Evolutionary conservation across 1,140 invertebrate genomes (phyloP), one percentile per base, ranked within the genome.

Genomic region (Drosophila repletoides): DNA sequence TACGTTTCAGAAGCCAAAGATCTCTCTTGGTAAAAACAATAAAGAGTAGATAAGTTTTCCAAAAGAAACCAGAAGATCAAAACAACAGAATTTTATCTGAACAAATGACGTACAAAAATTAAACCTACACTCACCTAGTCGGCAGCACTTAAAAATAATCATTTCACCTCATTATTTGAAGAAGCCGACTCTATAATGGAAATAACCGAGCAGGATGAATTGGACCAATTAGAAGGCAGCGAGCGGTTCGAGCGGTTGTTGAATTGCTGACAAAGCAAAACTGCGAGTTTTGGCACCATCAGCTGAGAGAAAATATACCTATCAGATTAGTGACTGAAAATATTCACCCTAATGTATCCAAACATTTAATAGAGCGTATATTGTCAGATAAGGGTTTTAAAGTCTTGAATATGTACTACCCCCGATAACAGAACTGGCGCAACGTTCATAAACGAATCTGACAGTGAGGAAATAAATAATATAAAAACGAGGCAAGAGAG

Each of bases 211-310:
- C n/a, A n/a, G n/a, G n/a, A n/a, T n/a, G n/a, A n/a, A n/a, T n/a
- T n/a, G n/a, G n/a, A n/a, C n/a, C n/a, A n/a, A n/a, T n/a, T n/a
- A n/a, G n/a, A n/a, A n/a, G n/a, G n/a, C n/a, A n/a, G n/a, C n/a
- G n/a, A n/a, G n/a, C n/a, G n/a, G n/a, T 48, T 7, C 45, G 45
- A 6, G 45, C 31, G 9, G 21, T 38, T 9, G 49, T 49, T 7
- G 3, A 33, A 5, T 33, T 22, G 46, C 45, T 59, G 1, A 26
- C 43, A 1, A 36, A 12, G 6, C n/a, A 19, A 15, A 56, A 56
- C 6, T 69, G 59, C 21, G 41, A 69, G 12, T 69, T 63, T 9
- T 69, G 49, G 66, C 34, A 63, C 9, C 49, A 68, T 21, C 48
- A 61, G n/a, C n/a, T n/a, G n/a, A n/a, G n/a, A n/a, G 49, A 56